These are phyloP conservation scores for Drosophila sproati DNA, from an alignment of 1,140 invertebrate species.

Conservation along the genomic window DNA sequence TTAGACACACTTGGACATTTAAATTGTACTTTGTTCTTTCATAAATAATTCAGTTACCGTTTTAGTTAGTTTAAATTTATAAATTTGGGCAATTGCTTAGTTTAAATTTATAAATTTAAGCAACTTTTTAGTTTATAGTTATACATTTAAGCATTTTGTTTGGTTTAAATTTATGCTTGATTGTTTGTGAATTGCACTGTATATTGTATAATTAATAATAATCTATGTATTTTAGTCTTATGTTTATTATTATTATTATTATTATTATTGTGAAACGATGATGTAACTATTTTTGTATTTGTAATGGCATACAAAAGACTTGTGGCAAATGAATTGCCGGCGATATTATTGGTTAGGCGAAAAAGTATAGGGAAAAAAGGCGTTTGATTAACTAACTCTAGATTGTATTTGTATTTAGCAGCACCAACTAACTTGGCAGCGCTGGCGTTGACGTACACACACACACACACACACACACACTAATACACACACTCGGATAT, in stretches of 20 bases:
- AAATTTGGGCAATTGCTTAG: no score
- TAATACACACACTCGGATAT: conserved; percentile 54
- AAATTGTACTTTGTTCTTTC: no score
- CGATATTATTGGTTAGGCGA: conserved; percentile 53
- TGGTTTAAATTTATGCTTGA: conserved; percentile 3
- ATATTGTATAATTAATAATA: conserved; percentile 7
- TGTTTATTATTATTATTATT: conserved; percentile 49
- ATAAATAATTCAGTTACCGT: no score
- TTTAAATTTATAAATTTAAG: no score
- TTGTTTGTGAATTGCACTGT: not conserved
- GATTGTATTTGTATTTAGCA: conserved; percentile 57
- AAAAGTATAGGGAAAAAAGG: conserved; percentile 26
- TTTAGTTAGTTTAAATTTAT: no score
- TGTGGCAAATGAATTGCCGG: conserved; percentile 59
- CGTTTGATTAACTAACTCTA: conserved; percentile 42
- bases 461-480: conserved; percentile 14
- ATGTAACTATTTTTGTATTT: conserved; percentile 56
- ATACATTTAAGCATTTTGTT: no score
- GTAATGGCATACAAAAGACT: conserved; percentile 79
- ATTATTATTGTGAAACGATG: conserved; percentile 43
- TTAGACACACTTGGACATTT: no score
- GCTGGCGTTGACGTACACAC: conserved; percentile 70
- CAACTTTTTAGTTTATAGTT: no score
- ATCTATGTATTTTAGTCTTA: conserved; percentile 71
- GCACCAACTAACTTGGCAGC: conserved; percentile 66